A percentile compares a stretch with the other conserved stretches of the same genome.
Evolutionary conservation across 2,113 vertebrate species (phyloP).

Genomic region (Bungarus multicinctus): DNA sequence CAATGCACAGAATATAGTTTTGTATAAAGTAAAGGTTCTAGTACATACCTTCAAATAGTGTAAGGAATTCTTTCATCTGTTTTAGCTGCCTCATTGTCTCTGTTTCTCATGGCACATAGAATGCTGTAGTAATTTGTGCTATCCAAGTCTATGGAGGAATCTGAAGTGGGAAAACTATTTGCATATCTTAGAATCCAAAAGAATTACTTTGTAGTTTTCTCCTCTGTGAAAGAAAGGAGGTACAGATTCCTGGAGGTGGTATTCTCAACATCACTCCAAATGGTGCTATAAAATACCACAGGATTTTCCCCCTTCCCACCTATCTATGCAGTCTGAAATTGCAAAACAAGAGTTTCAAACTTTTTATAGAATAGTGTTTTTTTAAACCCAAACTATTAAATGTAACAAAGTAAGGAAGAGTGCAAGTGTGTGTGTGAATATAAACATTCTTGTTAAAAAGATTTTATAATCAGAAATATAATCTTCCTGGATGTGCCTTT

Average conservation of each 20-base stretch:
- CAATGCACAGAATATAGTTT: conserved; percentile 42
- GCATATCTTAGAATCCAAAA: conserved; percentile 66
- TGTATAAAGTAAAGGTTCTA: conserved; percentile 53
- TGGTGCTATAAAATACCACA: conserved; percentile 31
- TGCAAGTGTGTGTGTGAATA: background rate
- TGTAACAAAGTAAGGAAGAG: background rate
- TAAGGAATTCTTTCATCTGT: conserved; percentile 44
- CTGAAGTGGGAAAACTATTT: conserved; percentile 69
- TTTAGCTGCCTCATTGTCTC: conserved; percentile 62
- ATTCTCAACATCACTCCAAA: conserved; percentile 56
- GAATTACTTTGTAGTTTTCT: conserved; percentile 44
- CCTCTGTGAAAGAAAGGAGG: conserved; percentile 34
- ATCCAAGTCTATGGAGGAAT: conserved; percentile 62
- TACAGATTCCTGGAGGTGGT: conserved; percentile 25
- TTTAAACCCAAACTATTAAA: background rate
- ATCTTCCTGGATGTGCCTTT: background rate
- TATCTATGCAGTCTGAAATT: background rate
- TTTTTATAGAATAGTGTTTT: background rate
- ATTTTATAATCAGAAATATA: background rate
- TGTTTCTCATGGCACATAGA: conserved; percentile 48
- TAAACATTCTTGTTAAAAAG: background rate
- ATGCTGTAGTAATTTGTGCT: conserved; percentile 66
- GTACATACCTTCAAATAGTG: conserved; percentile 38
- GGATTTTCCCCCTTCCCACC: background rate
- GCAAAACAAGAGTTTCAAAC: background rate